phyloP scores from a whole-genome alignment of 2,888 invertebrate species.

The Ashinkailepas kermadecensis region DNA sequence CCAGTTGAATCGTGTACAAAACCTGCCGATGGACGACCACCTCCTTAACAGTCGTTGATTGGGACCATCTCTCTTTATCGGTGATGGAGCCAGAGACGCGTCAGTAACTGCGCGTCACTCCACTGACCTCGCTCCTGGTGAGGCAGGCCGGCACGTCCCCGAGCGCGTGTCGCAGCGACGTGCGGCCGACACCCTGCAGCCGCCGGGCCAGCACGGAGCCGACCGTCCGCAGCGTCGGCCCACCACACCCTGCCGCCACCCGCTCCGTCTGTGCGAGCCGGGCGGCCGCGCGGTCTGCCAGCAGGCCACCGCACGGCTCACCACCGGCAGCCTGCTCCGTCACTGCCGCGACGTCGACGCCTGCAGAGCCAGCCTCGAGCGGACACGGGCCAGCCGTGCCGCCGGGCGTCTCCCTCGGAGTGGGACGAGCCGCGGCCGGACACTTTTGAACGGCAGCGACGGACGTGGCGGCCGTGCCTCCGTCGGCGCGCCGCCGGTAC shows the following conservation, averaged over 20 bases:
- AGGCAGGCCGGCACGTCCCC: neutral
- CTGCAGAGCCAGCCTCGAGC: neutral
- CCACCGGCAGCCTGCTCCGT: too few species aligned
- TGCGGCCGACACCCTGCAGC: neutral
- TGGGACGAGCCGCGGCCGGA: neutral
- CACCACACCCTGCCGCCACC: neutral
- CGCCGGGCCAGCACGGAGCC: neutral
- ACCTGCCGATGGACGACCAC: neutral
- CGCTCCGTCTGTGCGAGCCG: neutral
- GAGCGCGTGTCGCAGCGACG: neutral
- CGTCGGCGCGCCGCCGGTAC: neutral
- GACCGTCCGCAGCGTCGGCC: neutral
- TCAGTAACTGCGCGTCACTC: neutral
- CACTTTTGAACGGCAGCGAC: neutral
- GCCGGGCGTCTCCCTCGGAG: neutral
- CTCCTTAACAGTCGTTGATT: neutral
- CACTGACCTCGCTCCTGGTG: neutral
- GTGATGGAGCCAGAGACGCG: neutral
- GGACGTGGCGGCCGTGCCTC: neutral
- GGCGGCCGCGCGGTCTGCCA: neutral
- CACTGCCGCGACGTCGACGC: neutral
- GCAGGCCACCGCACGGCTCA: neutral
- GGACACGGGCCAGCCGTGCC: neutral
- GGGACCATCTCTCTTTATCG: neutral
- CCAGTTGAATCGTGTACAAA: neutral